Percentiles rank a stretch among this genome's conserved stretches.
Conservation (phyloP, 2,888 invertebrate species). For the Lucinisca nassula region DNA sequence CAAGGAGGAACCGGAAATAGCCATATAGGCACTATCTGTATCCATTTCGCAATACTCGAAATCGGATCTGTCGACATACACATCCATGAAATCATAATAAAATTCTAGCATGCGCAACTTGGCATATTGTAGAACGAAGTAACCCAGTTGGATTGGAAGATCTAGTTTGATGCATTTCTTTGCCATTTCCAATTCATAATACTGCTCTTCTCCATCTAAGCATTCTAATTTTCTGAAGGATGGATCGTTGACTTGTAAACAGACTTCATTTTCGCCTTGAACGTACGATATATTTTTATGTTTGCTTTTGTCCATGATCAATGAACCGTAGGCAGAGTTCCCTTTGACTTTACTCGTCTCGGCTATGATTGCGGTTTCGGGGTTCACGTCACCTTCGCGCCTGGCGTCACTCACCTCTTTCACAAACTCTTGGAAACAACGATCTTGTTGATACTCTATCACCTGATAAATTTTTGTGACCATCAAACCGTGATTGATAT, state of each 20-base stretch:
- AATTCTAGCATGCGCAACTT: slow-evolving; percentile 50
- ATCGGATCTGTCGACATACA: slow-evolving; percentile 9
- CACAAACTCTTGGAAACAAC: neutral
- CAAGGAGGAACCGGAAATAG: slow-evolving; percentile 36
- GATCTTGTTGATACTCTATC: neutral
- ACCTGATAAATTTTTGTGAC: neutral
- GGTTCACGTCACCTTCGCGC: slow-evolving; percentile 45
- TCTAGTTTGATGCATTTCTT: slow-evolving; percentile 29
- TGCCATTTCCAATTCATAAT: slow-evolving; percentile 39
- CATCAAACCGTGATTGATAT: slow-evolving; percentile 42
- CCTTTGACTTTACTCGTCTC: slow-evolving; percentile 54
- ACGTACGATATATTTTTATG: slow-evolving; percentile 20
- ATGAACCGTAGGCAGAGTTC: slow-evolving; percentile 52
- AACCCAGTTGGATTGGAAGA: slow-evolving; percentile 52
- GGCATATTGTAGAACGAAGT: slow-evolving; percentile 60
- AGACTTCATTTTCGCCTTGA: slow-evolving; percentile 4
- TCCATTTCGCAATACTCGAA: slow-evolving; percentile 71
- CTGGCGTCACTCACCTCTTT: slow-evolving; percentile 19
- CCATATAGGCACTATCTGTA: slow-evolving; percentile 69
- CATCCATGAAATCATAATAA: slow-evolving; percentile 37
- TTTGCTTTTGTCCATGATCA: slow-evolving; percentile 47
- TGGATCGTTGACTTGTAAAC: slow-evolving; percentile 23
- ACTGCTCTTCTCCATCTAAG: slow-evolving; percentile 14
- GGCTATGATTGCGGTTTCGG: slow-evolving; percentile 41
- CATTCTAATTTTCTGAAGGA: slow-evolving; percentile 30